Evolutionary conservation across 2,113 vertebrate genomes (phyloP).

Genomic region (Lathamus discolor): DNA sequence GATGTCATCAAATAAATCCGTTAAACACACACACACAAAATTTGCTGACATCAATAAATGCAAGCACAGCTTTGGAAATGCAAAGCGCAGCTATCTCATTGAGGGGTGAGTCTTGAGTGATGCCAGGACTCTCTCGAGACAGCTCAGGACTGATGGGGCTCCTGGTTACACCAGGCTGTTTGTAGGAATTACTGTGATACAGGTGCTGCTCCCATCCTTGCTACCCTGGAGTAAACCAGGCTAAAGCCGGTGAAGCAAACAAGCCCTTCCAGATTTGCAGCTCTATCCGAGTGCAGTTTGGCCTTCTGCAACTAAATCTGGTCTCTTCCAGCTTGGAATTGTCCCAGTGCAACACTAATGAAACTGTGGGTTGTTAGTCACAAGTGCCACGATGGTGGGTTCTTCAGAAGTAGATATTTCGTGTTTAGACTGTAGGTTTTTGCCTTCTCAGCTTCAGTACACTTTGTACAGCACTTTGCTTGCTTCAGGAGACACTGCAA

Average conservation of each 20-base stretch:
- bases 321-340: not conserved
- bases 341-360: not conserved
- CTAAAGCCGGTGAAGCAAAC: not conserved
- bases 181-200: not conserved
- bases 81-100: not conserved
- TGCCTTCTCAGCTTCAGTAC: not conserved
- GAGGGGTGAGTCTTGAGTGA: not conserved
- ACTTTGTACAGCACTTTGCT: rapidly evolving
- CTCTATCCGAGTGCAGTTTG: not conserved
- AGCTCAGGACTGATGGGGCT: not conserved
- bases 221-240: not conserved
- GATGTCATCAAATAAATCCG: constrained; percentile 45
- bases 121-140: not conserved
- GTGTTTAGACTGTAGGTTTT: rapidly evolving
- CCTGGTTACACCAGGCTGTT: not conserved
- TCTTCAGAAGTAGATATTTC: not conserved
- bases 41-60: not conserved
- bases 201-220: not conserved
- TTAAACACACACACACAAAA: not conserved
- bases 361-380: not conserved
- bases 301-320: not conserved
- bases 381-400: rapidly evolving
- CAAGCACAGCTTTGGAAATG: not conserved
- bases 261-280: not conserved
- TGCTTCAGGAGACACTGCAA: not conserved